These are phyloP conservation scores for Solenopsis invicta DNA, from an alignment of 1,140 invertebrate species.

Conservation along the genomic window DNA sequence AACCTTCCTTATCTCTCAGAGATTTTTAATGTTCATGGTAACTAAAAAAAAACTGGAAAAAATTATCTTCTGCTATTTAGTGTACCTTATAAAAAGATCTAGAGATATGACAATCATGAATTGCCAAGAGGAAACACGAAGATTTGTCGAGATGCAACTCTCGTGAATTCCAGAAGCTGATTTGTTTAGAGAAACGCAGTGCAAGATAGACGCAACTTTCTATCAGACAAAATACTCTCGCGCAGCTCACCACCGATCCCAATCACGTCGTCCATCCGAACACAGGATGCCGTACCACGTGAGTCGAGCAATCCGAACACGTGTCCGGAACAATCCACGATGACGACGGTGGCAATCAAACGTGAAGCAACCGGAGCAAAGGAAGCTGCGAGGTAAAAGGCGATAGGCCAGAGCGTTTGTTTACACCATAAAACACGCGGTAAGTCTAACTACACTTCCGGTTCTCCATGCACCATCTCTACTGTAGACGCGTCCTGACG, in stretches of 20 bases:
- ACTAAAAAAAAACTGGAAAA: background rate
- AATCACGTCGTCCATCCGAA: constrained; percentile 29
- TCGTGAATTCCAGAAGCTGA: background rate
- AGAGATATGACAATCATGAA: background rate
- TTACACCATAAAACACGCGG: constrained; percentile 51
- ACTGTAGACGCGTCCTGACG: constrained; percentile 28
- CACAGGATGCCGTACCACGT: constrained; percentile 32
- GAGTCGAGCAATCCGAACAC: background rate
- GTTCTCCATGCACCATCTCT: background rate
- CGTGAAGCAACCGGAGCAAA: constrained; percentile 19
- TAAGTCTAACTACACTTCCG: background rate
- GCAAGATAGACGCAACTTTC: background rate
- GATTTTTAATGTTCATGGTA: background rate
- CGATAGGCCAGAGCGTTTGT: constrained; percentile 71
- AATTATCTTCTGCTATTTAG: background rate
- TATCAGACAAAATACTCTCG: background rate
- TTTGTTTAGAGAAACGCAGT: background rate
- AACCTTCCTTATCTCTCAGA: constrained; percentile 16
- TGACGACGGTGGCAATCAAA: constrained; percentile 69
- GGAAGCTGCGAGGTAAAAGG: constrained; percentile 30
- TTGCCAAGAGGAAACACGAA: background rate
- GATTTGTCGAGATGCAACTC: background rate
- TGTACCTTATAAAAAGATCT: background rate
- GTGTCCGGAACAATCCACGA: constrained; percentile 54
- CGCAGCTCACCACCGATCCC: background rate